Evolutionary conservation across 2,113 vertebrate genomes (phyloP).

Genomic region (Uria aalge): DNA sequence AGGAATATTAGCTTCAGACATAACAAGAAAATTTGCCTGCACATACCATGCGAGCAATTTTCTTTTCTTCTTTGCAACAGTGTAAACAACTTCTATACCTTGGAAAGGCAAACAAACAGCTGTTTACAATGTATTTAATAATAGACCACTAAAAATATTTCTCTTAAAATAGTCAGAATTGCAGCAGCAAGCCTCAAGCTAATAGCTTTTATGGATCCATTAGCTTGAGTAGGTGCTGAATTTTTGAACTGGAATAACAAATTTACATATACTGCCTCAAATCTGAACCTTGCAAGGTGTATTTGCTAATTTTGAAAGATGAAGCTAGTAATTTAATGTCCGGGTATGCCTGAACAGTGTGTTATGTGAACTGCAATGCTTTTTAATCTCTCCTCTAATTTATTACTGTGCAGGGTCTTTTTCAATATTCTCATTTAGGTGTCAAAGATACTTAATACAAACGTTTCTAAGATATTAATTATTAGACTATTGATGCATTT

Average conservation of each 20-base stretch:
- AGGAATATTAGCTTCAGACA: not conserved
- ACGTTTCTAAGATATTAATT: not conserved
- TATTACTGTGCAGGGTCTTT: not conserved
- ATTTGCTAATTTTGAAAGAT: not conserved
- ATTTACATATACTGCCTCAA: not conserved
- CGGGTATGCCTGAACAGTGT: not conserved
- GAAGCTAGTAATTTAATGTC: not conserved
- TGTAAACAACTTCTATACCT: not conserved
- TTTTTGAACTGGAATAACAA: not conserved
- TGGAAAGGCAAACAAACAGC: constrained; percentile 8
- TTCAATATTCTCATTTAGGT: not conserved
- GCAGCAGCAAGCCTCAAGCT: not conserved
- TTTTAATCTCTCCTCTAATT: not conserved
- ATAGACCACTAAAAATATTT: not conserved
- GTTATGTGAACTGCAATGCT: not conserved
- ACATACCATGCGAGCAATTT: not conserved
- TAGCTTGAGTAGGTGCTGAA: not conserved
- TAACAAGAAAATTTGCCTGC: not conserved
- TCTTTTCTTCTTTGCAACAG: not conserved
- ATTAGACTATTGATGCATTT: not conserved
- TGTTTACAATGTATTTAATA: not conserved
- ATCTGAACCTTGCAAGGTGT: not conserved
- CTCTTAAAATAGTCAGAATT: not conserved
- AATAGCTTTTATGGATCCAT: not conserved
- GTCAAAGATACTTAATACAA: not conserved